Conservation (phyloP, 2,113 vertebrate genomes). For the Falcunculus frontatus region DNA sequence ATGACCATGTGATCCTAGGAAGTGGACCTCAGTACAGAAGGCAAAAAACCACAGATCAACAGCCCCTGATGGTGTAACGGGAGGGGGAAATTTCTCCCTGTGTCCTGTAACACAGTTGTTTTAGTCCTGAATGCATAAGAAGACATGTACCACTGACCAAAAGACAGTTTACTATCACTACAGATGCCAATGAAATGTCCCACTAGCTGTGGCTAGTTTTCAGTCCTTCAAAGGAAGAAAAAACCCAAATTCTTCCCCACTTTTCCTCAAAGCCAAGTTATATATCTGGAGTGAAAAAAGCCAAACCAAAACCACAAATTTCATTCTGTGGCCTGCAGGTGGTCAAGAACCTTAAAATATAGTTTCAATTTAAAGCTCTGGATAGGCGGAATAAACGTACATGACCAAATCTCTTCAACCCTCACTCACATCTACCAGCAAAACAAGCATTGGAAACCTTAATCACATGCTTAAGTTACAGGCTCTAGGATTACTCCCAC, state of each 20-base stretch:
- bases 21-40: neutral
- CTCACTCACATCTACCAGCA: neutral
- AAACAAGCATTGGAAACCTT: neutral
- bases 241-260: neutral
- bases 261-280: neutral
- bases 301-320: neutral
- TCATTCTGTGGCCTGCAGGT: neutral
- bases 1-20: neutral
- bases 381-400: neutral
- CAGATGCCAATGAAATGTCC: neutral
- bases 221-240: neutral
- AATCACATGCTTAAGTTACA: neutral
- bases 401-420: neutral
- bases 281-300: neutral
- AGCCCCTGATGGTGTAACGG: neutral
- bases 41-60: neutral
- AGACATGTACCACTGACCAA: neutral
- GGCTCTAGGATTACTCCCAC: neutral
- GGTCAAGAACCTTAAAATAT: neutral
- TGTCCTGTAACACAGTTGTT: neutral
- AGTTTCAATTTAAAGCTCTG: neutral
- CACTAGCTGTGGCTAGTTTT: neutral
- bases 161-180: neutral
- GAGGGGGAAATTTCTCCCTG: accelerated
- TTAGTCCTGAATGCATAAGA: neutral